Evolutionary conservation across 2,113 vertebrate species (phyloP).

Genomic region (Mustela nigripes): DNA sequence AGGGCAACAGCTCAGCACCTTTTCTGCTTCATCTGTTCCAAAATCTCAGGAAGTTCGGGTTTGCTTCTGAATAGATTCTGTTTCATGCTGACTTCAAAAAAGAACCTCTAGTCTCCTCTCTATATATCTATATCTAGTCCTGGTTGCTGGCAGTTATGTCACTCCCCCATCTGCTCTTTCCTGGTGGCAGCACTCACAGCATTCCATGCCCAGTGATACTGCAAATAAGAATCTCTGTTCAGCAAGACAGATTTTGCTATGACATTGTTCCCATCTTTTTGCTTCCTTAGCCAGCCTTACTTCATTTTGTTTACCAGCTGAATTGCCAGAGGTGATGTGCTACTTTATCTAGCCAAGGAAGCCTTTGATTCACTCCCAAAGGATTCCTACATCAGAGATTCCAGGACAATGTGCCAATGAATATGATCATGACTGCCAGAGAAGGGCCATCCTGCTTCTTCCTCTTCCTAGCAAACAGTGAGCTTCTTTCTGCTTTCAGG

Average conservation of each 20-base stretch:
- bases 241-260: constrained; percentile 67
- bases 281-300: background rate
- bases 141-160: constrained; percentile 82
- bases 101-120: constrained; percentile 49
- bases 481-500: background rate
- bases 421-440: background rate
- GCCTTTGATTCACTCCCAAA: background rate
- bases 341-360: constrained; percentile 21
- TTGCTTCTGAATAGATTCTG: constrained; percentile 68
- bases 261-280: constrained; percentile 15
- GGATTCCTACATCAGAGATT: background rate
- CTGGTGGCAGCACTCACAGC: constrained; percentile 77
- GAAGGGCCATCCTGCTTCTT: background rate
- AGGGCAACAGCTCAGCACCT: constrained; percentile 71
- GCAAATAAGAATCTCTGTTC: constrained; percentile 74
- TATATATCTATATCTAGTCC: constrained; percentile 67
- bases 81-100: constrained; percentile 68
- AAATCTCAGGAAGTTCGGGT: constrained; percentile 55
- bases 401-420: background rate
- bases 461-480: background rate
- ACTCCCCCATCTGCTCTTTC: constrained; percentile 85
- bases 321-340: background rate
- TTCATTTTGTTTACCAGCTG: constrained; percentile 14
- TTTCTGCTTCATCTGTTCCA: constrained; percentile 81
- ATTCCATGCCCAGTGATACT: constrained; percentile 77